These are phyloP conservation scores for Branchinecta sandiegonensis DNA, from an alignment of 2,888 invertebrate genomes.

Conservation along the genomic window DNA sequence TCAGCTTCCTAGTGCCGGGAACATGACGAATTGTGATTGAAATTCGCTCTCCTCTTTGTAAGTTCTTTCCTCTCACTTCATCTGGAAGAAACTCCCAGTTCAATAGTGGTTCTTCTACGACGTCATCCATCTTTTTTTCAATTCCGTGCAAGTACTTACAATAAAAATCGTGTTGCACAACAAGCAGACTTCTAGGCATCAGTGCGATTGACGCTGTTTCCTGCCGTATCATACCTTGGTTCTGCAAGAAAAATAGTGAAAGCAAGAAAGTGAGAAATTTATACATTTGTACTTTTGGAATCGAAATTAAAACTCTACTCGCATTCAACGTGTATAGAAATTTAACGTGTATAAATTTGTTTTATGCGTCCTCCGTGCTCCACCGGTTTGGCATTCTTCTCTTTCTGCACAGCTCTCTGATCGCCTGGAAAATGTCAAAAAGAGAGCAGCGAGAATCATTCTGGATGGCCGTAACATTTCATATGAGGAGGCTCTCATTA, in stretches of 20 bases:
- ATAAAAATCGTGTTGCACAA: constrained; percentile 71
- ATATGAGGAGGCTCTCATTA: too few species aligned
- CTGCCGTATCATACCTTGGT: background rate
- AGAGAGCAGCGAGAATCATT: too few species aligned
- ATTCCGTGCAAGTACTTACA: constrained; percentile 72
- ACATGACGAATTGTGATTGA: constrained; percentile 88
- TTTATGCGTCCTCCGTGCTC: too few species aligned
- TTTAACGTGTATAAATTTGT: too few species aligned
- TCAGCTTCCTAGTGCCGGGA: constrained; percentile 62
- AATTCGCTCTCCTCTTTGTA: constrained; percentile 54
- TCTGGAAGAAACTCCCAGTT: constrained; percentile 49
- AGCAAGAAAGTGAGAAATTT: constrained; percentile 18
- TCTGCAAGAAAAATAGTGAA: too few species aligned
- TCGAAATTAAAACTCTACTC: background rate
- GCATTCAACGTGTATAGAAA: too few species aligned
- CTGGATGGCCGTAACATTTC: too few species aligned
- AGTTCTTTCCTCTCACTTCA: constrained; percentile 42
- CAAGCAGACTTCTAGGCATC: constrained; percentile 71
- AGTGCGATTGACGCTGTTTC: constrained; percentile 56
- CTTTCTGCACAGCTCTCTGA: too few species aligned
- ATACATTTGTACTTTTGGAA: constrained; percentile 21
- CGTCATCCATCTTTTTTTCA: constrained; percentile 51
- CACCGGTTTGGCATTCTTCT: too few species aligned
- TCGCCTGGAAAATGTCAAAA: too few species aligned
- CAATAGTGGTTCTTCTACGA: constrained; percentile 36